These are phyloP conservation scores for Melitaea cinxia DNA, from an alignment of 1,140 invertebrate species.

Conservation along the genomic window DNA sequence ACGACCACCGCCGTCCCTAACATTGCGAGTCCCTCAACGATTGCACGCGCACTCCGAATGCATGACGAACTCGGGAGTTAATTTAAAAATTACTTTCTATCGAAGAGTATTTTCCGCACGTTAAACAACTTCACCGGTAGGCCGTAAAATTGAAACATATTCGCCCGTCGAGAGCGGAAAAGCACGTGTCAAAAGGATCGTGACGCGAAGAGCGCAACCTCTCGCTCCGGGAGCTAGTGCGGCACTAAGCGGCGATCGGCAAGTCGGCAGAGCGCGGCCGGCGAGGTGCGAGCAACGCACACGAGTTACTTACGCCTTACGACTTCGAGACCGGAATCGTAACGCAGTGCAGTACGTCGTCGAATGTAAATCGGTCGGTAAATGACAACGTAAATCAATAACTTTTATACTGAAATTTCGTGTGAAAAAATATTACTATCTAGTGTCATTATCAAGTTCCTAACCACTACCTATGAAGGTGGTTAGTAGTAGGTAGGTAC, in stretches of 20 bases:
- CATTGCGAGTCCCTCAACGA: slow-evolving; percentile 37
- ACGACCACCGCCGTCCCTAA: slow-evolving; percentile 31
- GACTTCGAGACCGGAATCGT: too few species aligned
- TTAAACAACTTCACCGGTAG: slow-evolving; percentile 10
- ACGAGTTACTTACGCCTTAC: too few species aligned
- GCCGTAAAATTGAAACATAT: slow-evolving; percentile 39
- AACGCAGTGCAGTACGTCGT: too few species aligned
- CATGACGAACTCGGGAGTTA: slow-evolving; percentile 8
- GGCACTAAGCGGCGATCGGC: slow-evolving; percentile 39
- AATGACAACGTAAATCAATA: too few species aligned
- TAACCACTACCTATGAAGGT: too few species aligned
- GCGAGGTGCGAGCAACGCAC: slow-evolving; percentile 31
- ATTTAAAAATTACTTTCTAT: slow-evolving; percentile 12
- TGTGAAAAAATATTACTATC: too few species aligned
- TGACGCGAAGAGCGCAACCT: slow-evolving; percentile 35
- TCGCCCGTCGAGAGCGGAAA: slow-evolving; percentile 24
- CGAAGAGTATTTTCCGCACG: neutral
- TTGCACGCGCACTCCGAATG: slow-evolving; percentile 23
- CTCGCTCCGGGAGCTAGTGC: slow-evolving; percentile 34
- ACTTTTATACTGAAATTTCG: too few species aligned
- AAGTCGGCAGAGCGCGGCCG: slow-evolving; percentile 5
- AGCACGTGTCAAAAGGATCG: slow-evolving; percentile 49
- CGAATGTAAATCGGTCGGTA: too few species aligned
- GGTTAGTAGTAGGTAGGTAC: too few species aligned
- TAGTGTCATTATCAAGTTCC: too few species aligned